A percentile compares a stretch with the other conserved stretches of the same genome.
Conservation (phyloP, 2,113 vertebrate genomes). For the Canis aureus region DNA sequence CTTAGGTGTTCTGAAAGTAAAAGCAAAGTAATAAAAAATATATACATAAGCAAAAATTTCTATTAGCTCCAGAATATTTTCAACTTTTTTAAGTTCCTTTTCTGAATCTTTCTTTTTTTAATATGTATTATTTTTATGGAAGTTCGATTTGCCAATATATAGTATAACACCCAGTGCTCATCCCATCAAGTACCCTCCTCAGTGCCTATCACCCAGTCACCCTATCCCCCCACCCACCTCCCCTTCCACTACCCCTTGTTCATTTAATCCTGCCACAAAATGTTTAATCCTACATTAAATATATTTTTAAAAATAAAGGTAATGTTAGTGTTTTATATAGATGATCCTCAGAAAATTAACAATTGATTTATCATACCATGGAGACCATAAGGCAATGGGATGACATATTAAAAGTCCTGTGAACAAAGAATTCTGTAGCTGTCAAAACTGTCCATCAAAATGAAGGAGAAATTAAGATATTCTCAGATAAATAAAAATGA, state of each 20-base stretch:
- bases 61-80: not conserved
- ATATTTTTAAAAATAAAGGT: not conserved
- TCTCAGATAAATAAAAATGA: not conserved
- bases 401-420: not conserved
- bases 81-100: not conserved
- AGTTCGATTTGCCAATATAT: too few species aligned
- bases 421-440: not conserved
- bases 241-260: too few species aligned
- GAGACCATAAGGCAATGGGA: not conserved
- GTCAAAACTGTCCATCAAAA: not conserved
- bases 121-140: too few species aligned
- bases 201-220: too few species aligned
- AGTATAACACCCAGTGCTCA: too few species aligned
- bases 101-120: too few species aligned
- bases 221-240: too few species aligned
- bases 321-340: not conserved
- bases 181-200: too few species aligned
- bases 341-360: not conserved
- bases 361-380: not conserved
- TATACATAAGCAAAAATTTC: not conserved
- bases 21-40: not conserved
- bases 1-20: not conserved
- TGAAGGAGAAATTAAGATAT: not conserved
- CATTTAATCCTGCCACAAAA: not conserved
- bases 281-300: not conserved